A percentile compares a stretch with the other conserved stretches of the same genome.
Conservation (phyloP, 2,888 invertebrate genomes). For the Amblyteles armatorius region DNA sequence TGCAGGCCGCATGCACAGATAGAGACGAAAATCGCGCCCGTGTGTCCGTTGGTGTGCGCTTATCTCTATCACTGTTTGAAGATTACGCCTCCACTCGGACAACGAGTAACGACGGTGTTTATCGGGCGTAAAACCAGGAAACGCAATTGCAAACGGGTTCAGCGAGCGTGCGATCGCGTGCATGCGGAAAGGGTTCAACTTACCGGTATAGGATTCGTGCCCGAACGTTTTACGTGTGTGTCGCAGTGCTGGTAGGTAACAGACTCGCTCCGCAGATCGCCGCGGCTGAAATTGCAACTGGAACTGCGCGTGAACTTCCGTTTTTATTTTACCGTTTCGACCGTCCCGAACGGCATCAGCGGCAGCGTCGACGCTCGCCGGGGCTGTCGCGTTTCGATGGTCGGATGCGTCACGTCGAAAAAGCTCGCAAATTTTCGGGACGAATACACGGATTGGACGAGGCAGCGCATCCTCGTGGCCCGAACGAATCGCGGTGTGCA, state of each 20-base stretch:
- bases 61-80: conserved; percentile 65
- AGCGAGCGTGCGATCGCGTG: conserved; percentile 39
- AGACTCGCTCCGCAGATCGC: conserved; percentile 1
- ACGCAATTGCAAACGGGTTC: conserved; percentile 61
- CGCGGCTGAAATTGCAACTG: conserved; percentile 24
- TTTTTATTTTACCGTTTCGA: conserved; percentile 23
- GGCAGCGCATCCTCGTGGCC: not conserved
- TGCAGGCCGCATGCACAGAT: not conserved
- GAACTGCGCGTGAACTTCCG: conserved; percentile 17
- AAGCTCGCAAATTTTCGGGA: conserved; percentile 50
- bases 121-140: conserved; percentile 66
- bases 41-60: conserved; percentile 29
- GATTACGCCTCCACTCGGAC: conserved; percentile 62
- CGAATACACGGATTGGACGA: not conserved
- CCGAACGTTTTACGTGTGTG: conserved; percentile 34
- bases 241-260: not conserved
- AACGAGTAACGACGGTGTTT: conserved; percentile 66
- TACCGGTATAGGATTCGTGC: not conserved
- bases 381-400: conserved; percentile 30
- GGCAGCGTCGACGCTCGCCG: not conserved
- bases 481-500: not conserved
- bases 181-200: conserved; percentile 16
- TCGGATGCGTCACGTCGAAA: conserved; percentile 46
- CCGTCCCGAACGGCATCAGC: not conserved
- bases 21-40: not conserved